Percentiles rank a stretch among this genome's conserved stretches.
These are phyloP conservation scores for Phenganax subtilis DNA, from an alignment of 92 coral and sea anemone species.

Conservation along the genomic window DNA sequence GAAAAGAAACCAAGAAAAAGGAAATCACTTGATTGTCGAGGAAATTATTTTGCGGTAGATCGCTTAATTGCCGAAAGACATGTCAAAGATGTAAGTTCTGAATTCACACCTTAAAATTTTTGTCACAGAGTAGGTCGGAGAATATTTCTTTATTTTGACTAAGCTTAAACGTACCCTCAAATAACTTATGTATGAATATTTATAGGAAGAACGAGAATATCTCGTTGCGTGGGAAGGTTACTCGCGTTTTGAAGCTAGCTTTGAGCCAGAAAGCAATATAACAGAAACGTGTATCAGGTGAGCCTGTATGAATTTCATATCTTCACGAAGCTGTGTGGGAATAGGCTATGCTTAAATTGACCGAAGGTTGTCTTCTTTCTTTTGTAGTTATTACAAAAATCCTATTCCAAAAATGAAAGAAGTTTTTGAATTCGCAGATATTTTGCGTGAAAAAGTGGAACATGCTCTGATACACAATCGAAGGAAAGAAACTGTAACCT, in stretches of 20 bases:
- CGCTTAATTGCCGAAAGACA: conserved; percentile 10
- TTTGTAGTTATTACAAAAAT: conserved; percentile 6
- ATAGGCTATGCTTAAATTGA: neutral
- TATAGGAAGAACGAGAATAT: conserved; percentile 9
- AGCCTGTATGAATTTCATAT: neutral
- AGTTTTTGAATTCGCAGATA: neutral
- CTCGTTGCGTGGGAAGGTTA: conserved; percentile 5
- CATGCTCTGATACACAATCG: conserved; percentile 2
- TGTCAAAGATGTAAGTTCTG: neutral
- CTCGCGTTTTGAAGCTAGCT: conserved; percentile 9
- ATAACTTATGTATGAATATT: neutral
- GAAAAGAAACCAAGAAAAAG: neutral
- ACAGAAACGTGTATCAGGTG: conserved; percentile 8
- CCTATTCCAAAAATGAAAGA: neutral
- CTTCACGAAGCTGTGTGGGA: neutral
- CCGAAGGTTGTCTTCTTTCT: neutral
- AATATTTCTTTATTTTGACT: neutral
- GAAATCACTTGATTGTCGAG: neutral
- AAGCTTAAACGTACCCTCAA: neutral
- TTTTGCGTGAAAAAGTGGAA: neutral
- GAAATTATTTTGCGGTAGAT: conserved; percentile 7
- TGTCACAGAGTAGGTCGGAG: neutral
- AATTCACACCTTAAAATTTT: neutral
- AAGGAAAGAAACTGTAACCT: conserved; percentile 14
- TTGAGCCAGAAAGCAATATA: conserved; percentile 20